A percentile compares a stretch with the other conserved stretches of the same genome.
phyloP scores from a whole-genome alignment of 2,888 invertebrate genomes.

The Calameuta idolon region DNA sequence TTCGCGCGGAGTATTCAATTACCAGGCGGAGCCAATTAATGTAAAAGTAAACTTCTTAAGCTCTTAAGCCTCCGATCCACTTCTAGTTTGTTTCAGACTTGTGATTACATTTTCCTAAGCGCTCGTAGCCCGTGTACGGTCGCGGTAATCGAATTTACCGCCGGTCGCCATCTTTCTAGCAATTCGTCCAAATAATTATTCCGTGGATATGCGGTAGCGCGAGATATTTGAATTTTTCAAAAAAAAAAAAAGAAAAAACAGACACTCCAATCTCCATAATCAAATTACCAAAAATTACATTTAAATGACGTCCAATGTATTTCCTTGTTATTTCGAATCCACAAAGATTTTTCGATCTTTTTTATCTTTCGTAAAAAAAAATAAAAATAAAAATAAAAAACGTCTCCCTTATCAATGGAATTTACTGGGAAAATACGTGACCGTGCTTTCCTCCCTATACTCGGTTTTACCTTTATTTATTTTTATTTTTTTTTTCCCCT shows the following conservation, averaged over 20 bases:
- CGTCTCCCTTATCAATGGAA: neutral
- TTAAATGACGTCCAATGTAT: neutral
- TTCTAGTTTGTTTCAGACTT: conserved; percentile 24
- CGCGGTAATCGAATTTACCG: conserved; percentile 13
- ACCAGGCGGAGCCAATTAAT: conserved; percentile 17
- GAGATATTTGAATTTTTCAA: neutral
- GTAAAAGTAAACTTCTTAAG: conserved; percentile 22
- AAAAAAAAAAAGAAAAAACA: neutral
- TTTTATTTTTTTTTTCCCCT: neutral
- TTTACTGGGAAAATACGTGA: neutral
- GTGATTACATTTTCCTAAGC: conserved; percentile 23
- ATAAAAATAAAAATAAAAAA: neutral
- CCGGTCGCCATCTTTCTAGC: neutral
- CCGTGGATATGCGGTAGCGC: neutral
- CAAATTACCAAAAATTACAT: neutral
- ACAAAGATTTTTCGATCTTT: neutral
- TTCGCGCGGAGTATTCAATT: conserved; percentile 15
- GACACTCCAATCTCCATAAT: neutral
- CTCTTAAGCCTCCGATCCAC: conserved; percentile 18
- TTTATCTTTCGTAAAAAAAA: neutral
- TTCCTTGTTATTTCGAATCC: neutral
- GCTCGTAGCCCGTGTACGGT: conserved; percentile 12
- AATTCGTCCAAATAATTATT: neutral
- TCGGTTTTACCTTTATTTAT: neutral
- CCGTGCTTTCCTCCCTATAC: neutral